Conservation (phyloP, 2,888 invertebrate genomes). For the Pterostichus niger region DNA sequence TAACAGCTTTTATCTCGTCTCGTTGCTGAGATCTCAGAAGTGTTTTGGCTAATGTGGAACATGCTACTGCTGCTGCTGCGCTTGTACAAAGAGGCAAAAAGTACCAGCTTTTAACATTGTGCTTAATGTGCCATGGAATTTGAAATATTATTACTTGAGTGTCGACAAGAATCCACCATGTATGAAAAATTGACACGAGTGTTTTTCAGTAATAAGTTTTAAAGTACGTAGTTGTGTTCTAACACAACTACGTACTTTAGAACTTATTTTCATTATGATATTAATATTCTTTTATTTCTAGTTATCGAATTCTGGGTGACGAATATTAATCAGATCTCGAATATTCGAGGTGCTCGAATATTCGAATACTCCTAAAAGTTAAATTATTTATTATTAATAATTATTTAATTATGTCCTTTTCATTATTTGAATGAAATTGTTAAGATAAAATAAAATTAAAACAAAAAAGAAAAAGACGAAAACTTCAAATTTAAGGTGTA, state of each 20-base stretch:
- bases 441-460: too few species aligned
- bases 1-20: slow-evolving; percentile 46
- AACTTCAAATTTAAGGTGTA: too few species aligned
- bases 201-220: background rate
- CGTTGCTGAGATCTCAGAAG: background rate
- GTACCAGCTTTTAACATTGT: slow-evolving; percentile 33
- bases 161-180: background rate
- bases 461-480: too few species aligned
- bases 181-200: slow-evolving; percentile 17
- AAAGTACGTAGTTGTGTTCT: background rate
- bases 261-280: background rate
- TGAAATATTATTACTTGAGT: slow-evolving; percentile 43
- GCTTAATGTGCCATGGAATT: slow-evolving; percentile 54
- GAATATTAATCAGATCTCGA: too few species aligned
- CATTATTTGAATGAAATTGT: too few species aligned
- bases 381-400: too few species aligned
- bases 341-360: too few species aligned
- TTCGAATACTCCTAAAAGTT: too few species aligned
- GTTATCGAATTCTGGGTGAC: too few species aligned
- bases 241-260: too few species aligned
- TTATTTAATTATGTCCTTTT: too few species aligned
- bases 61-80: background rate
- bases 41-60: slow-evolving; percentile 48
- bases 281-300: too few species aligned
- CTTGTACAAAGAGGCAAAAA: slow-evolving; percentile 22